phyloP scores from a whole-genome alignment of 64 coral and sea anemone genomes.

The Exaiptasia diaphana region DNA sequence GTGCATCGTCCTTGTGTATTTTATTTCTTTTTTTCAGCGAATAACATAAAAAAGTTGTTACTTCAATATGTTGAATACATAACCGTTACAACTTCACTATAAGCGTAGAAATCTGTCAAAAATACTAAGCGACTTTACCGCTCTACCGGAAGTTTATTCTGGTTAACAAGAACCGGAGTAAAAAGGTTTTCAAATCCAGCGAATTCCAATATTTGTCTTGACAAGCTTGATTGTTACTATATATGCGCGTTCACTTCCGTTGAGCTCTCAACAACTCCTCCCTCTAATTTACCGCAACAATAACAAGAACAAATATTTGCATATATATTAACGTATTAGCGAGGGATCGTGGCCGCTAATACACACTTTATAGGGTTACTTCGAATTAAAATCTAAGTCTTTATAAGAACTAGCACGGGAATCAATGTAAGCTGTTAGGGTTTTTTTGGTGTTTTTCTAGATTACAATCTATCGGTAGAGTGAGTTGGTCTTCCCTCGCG shows the following conservation, averaged over 20 bases:
- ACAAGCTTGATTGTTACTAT: background rate
- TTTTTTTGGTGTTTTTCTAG: background rate
- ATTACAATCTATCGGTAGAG: constrained; percentile 7
- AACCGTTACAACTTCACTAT: no score
- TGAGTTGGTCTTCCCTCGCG: constrained; percentile 1
- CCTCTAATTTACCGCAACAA: constrained; percentile 61
- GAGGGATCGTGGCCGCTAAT: background rate
- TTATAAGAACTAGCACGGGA: constrained; percentile 9
- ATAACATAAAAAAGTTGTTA: no score
- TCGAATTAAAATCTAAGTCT: constrained; percentile 16
- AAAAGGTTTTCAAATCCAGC: background rate
- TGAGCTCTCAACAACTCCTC: constrained; percentile 50
- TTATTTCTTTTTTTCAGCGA: no score
- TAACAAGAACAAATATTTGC: constrained; percentile 63
- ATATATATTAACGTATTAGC: constrained; percentile 61
- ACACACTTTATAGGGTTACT: background rate
- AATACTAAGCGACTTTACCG: background rate
- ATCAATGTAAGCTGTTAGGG: background rate
- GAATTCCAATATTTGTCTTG: constrained; percentile 11
- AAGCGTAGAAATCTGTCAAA: background rate
- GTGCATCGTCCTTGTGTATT: no score
- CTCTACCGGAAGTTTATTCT: background rate
- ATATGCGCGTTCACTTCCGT: constrained; percentile 31
- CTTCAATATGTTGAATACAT: no score
- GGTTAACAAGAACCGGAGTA: background rate